A percentile compares a stretch with the other conserved stretches of the same genome.
phyloP scores from a whole-genome alignment of 1,140 invertebrate genomes.

The Zaprionus kolodkinae region DNA sequence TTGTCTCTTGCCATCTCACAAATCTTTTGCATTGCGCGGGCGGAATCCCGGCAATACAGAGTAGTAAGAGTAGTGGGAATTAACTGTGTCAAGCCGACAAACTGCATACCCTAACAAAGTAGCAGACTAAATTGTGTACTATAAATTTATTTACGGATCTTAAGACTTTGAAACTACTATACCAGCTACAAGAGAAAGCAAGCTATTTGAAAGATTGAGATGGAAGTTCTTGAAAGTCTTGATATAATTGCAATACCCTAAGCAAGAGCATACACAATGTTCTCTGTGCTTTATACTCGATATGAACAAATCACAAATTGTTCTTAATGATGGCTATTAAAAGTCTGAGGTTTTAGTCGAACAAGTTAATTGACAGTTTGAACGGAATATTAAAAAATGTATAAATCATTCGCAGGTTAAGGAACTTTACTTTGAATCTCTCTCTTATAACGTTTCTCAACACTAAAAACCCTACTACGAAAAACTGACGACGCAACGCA shows the following conservation, averaged over 20 bases:
- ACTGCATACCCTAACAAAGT: not conserved
- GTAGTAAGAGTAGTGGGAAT: not conserved
- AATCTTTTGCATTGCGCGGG: constrained; percentile 17
- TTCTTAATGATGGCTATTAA: not conserved
- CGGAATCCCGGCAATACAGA: too few species aligned
- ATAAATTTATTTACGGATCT: too few species aligned
- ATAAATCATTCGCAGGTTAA: not conserved
- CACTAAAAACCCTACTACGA: too few species aligned
- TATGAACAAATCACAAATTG: not conserved
- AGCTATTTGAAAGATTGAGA: too few species aligned
- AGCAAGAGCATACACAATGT: not conserved
- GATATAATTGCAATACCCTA: not conserved
- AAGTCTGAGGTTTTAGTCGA: not conserved
- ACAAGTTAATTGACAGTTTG: constrained; percentile 3
- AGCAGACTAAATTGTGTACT: too few species aligned
- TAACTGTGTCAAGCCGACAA: not conserved
- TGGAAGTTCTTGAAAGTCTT: too few species aligned
- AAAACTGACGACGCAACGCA: not conserved
- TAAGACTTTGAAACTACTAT: too few species aligned
- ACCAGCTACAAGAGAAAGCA: too few species aligned
- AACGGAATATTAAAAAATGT: not conserved
- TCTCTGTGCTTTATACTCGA: not conserved
- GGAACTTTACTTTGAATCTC: not conserved
- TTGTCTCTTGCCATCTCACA: constrained; percentile 11
- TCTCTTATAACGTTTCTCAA: too few species aligned